Conservation (phyloP, 2,888 invertebrate genomes). For the Melitaea athalia region DNA sequence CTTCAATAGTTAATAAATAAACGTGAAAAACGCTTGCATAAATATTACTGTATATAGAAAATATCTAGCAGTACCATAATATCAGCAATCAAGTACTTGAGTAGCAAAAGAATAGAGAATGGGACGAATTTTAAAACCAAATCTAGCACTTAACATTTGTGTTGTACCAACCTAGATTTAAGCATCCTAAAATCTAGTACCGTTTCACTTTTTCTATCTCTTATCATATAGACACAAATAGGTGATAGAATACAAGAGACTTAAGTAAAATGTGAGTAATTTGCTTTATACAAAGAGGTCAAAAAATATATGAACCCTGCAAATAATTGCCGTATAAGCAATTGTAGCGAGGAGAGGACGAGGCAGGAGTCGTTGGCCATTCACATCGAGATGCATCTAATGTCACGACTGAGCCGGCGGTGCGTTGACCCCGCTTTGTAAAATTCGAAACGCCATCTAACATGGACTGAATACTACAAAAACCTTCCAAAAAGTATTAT, state of each 20-base stretch:
- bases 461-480: not conserved
- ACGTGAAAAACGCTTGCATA: not conserved
- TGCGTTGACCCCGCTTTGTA: slow-evolving; percentile 20
- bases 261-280: too few species aligned
- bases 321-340: not conserved
- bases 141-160: too few species aligned
- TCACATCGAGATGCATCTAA: slow-evolving; percentile 28
- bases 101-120: too few species aligned
- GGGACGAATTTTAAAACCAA: too few species aligned
- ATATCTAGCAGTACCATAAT: not conserved
- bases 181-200: too few species aligned
- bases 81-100: too few species aligned
- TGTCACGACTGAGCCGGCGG: slow-evolving; percentile 25
- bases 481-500: not conserved
- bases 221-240: too few species aligned
- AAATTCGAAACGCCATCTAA: not conserved
- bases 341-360: slow-evolving; percentile 12
- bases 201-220: too few species aligned
- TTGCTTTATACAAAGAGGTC: not conserved
- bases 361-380: slow-evolving; percentile 22
- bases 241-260: too few species aligned
- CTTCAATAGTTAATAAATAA: not conserved
- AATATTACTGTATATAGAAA: not conserved
- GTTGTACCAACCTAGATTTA: too few species aligned
- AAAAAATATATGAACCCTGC: not conserved